Percentiles rank a stretch among this genome's conserved stretches.
These are phyloP conservation scores for Arvicola amphibius DNA, from an alignment of 2,797 vertebrate species.

Conservation along the genomic window DNA sequence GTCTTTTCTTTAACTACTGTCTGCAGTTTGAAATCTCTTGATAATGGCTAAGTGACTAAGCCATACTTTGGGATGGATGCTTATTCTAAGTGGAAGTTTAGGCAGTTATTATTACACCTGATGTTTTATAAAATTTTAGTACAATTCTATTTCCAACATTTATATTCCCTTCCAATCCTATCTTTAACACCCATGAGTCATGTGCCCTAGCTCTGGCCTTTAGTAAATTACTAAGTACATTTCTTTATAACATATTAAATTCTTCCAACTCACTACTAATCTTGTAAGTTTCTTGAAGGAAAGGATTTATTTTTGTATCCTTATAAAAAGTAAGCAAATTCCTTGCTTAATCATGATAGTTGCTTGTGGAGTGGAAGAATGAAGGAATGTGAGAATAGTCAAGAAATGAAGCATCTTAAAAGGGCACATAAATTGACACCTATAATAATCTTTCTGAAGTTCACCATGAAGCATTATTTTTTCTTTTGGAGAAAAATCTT, in stretches of 20 bases:
- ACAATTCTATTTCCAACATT: not conserved
- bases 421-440: not conserved
- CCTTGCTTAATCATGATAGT: not conserved
- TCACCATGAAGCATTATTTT: not conserved
- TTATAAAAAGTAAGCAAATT: not conserved
- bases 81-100: not conserved
- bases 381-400: not conserved
- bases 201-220: not conserved
- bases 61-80: not conserved
- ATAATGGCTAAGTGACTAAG: not conserved
- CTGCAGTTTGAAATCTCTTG: not conserved
- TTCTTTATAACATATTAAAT: not conserved
- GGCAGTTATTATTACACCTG: not conserved
- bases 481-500: not conserved
- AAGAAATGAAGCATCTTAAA: not conserved
- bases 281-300: not conserved
- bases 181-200: not conserved
- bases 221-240: not conserved
- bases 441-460: not conserved
- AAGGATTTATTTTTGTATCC: not conserved
- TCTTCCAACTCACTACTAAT: not conserved
- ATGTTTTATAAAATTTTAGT: not conserved
- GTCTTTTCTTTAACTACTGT: rapidly evolving
- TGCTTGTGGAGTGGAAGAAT: not conserved
- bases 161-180: not conserved